These are phyloP conservation scores for Acanthococcus lagerstroemiae DNA, from an alignment of 2,888 invertebrate species.

Conservation along the genomic window DNA sequence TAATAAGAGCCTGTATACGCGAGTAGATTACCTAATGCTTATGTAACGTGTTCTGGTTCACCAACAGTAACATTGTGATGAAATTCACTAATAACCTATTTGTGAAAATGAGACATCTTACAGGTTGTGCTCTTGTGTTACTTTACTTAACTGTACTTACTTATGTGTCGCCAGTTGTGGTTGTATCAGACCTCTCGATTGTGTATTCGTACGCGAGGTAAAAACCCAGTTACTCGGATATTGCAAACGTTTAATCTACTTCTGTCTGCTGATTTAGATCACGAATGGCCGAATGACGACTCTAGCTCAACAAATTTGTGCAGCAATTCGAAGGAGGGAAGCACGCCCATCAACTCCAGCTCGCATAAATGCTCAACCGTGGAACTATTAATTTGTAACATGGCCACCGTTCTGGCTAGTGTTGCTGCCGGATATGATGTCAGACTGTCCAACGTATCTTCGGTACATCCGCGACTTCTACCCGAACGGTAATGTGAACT, in stretches of 20 bases:
- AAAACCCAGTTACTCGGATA: too few relatives aligned
- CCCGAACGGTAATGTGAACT: constrained; percentile 45
- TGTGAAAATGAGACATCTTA: too few relatives aligned
- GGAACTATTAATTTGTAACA: constrained; percentile 74
- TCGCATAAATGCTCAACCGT: constrained; percentile 53
- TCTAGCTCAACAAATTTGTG: constrained; percentile 74
- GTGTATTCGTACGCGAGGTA: neutral
- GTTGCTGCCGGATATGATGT: constrained; percentile 89
- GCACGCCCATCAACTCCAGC: neutral
- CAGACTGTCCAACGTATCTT: constrained; percentile 73
- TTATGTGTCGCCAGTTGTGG: too few relatives aligned
- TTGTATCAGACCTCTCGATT: neutral
- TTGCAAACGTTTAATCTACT: neutral
- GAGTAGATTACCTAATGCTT: too few relatives aligned
- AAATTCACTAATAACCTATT: too few relatives aligned
- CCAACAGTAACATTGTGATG: too few relatives aligned
- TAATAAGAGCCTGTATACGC: too few relatives aligned
- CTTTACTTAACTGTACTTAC: too few relatives aligned
- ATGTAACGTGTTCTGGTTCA: too few relatives aligned
- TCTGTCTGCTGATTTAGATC: neutral
- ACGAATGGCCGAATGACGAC: constrained; percentile 27
- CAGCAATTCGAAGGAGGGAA: constrained; percentile 46
- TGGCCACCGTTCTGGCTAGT: constrained; percentile 81
- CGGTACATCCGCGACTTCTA: constrained; percentile 67
- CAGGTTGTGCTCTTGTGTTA: too few relatives aligned